phyloP scores from a whole-genome alignment of 2,113 vertebrate species.

The Drymodes brunneopygia region DNA sequence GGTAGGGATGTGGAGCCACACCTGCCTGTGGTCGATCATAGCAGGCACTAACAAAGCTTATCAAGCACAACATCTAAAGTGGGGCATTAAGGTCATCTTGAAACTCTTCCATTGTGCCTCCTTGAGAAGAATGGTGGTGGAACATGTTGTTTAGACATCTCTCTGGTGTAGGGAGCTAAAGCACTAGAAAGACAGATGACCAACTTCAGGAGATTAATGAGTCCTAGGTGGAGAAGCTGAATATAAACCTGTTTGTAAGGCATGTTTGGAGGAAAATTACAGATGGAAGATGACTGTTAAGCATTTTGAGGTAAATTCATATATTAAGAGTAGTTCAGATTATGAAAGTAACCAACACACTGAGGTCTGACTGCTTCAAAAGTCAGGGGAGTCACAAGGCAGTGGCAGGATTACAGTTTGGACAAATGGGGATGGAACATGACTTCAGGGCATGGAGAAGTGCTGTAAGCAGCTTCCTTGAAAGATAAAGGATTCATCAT shows the following conservation, averaged over 20 bases:
- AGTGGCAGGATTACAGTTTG: neutral
- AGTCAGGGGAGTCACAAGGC: neutral
- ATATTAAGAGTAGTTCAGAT: neutral
- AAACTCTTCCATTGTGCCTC: neutral
- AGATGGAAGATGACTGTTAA: neutral
- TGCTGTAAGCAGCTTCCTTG: neutral
- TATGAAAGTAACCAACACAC: neutral
- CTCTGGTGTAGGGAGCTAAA: neutral
- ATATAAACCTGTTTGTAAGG: neutral
- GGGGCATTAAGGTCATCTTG: neutral
- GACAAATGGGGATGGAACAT: neutral
- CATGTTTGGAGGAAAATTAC: neutral
- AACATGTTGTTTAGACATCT: neutral
- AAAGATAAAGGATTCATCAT: neutral
- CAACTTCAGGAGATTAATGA: neutral
- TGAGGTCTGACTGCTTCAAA: neutral
- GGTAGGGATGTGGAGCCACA: neutral
- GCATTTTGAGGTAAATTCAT: neutral
- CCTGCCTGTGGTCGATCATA: rapidly evolving
- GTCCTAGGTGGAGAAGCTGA: neutral
- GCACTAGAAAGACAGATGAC: neutral
- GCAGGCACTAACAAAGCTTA: neutral
- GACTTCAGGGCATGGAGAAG: neutral
- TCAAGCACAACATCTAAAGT: neutral
- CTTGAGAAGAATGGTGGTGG: neutral